Conservation (phyloP, 2,888 invertebrate genomes). For the Dione vanillae region DNA sequence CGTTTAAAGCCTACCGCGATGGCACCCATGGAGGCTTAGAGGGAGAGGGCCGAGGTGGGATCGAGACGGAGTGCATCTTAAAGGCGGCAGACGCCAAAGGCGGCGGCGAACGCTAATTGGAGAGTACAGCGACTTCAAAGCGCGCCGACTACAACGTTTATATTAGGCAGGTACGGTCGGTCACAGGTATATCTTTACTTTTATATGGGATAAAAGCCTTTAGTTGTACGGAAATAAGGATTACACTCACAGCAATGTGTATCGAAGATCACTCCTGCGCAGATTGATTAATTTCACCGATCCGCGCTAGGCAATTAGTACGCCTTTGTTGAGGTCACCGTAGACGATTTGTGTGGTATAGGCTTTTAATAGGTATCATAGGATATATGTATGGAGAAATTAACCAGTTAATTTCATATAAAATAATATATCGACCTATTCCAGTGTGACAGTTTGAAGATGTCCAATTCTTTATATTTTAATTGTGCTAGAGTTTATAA, state of each 20-base stretch:
- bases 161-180: constrained; percentile 72
- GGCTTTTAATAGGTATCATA: constrained; percentile 44
- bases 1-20: constrained; percentile 41
- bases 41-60: constrained; percentile 53
- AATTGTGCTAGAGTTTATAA: too few species aligned
- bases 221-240: constrained; percentile 10
- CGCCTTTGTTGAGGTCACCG: constrained; percentile 67
- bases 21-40: constrained; percentile 44
- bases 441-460: background rate
- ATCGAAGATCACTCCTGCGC: constrained; percentile 51
- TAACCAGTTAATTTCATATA: constrained; percentile 5
- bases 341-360: constrained; percentile 49
- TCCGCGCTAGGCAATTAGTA: constrained; percentile 78
- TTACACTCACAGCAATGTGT: constrained; percentile 11
- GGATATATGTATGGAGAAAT: constrained; percentile 18
- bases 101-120: constrained; percentile 82
- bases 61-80: constrained; percentile 59
- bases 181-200: constrained; percentile 38
- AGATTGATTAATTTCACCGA: constrained; percentile 79
- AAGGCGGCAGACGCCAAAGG: constrained; percentile 81
- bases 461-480: background rate
- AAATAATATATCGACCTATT: background rate
- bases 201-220: constrained; percentile 14
- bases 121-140: constrained; percentile 79
- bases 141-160: constrained; percentile 77